phyloP scores from a whole-genome alignment of 2,797 vertebrate species.

The Pogonophryne albipinna region DNA sequence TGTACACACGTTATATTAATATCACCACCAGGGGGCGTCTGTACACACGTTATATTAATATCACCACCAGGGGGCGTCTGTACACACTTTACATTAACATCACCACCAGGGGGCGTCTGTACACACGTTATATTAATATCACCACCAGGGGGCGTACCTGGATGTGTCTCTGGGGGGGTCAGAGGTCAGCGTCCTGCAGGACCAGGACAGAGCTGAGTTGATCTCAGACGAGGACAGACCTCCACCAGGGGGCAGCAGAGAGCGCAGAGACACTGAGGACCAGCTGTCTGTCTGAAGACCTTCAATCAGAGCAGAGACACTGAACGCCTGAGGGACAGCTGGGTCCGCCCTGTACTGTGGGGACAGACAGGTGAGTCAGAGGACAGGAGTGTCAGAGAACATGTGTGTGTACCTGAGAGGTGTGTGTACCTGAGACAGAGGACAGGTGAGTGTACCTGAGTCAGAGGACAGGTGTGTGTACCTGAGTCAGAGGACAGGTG shows the following conservation, averaged over 20 bases:
- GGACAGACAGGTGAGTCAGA: background rate
- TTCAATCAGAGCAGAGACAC: conserved; percentile 68
- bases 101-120: too few relatives aligned
- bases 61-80: too few relatives aligned
- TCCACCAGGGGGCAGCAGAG: conserved; percentile 82
- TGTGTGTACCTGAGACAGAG: conserved; percentile 36
- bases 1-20: too few relatives aligned
- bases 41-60: too few relatives aligned
- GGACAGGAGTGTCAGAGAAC: conserved; percentile 74
- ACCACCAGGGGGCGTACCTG: conserved; percentile 78
- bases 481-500: too few relatives aligned
- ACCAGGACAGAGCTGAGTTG: conserved; percentile 88
- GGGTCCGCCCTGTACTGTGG: conserved; percentile 15
- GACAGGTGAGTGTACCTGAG: conserved; percentile 83
- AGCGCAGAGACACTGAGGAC: conserved; percentile 80
- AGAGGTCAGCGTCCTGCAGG: conserved; percentile 65
- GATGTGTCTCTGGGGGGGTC: conserved; percentile 23
- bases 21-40: too few relatives aligned
- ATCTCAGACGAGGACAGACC: conserved; percentile 82
- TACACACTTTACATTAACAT: too few relatives aligned
- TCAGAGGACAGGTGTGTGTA: too few relatives aligned
- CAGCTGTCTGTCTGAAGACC: conserved; percentile 76
- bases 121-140: too few relatives aligned
- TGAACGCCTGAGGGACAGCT: conserved; percentile 71
- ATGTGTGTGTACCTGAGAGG: conserved; percentile 77